Evolutionary conservation across 2,888 invertebrate genomes (phyloP).

Genomic region (Cyclophora punctaria): DNA sequence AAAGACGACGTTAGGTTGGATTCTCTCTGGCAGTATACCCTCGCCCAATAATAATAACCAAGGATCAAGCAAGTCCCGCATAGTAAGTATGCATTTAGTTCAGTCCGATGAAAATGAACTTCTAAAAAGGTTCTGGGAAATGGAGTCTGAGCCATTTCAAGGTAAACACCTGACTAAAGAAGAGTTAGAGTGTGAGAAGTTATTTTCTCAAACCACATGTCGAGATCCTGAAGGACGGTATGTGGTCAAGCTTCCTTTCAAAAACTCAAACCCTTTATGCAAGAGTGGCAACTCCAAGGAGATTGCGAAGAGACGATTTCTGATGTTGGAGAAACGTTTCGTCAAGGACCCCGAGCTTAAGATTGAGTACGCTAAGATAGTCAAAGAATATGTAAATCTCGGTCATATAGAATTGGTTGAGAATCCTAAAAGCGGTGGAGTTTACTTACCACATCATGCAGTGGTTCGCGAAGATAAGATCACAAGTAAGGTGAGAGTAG

Average conservation of each 20-base stretch:
- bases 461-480: slow-evolving; percentile 14
- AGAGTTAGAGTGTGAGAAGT: slow-evolving; percentile 15
- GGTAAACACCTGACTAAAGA: slow-evolving; percentile 10
- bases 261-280: neutral
- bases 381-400: neutral
- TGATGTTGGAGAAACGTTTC: neutral
- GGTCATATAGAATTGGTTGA: slow-evolving; percentile 10
- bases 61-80: neutral
- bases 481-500: slow-evolving; percentile 21
- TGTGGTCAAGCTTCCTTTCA: slow-evolving; percentile 17
- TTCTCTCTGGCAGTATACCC: slow-evolving; percentile 13
- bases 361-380: neutral
- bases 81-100: slow-evolving; percentile 5
- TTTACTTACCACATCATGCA: slow-evolving; percentile 15
- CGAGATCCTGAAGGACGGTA: slow-evolving; percentile 13
- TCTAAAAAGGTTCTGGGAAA: slow-evolving; percentile 18
- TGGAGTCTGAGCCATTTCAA: slow-evolving; percentile 15
- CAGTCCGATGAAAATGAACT: slow-evolving; percentile 8
- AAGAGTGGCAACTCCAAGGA: neutral
- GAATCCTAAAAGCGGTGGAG: neutral
- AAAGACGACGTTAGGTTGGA: slow-evolving; percentile 16
- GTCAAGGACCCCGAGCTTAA: neutral
- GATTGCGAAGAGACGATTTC: neutral
- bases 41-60: neutral
- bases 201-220: slow-evolving; percentile 7